These are phyloP conservation scores for Melinaea marsaeus DNA, from an alignment of 2,888 invertebrate species.

Conservation along the genomic window DNA sequence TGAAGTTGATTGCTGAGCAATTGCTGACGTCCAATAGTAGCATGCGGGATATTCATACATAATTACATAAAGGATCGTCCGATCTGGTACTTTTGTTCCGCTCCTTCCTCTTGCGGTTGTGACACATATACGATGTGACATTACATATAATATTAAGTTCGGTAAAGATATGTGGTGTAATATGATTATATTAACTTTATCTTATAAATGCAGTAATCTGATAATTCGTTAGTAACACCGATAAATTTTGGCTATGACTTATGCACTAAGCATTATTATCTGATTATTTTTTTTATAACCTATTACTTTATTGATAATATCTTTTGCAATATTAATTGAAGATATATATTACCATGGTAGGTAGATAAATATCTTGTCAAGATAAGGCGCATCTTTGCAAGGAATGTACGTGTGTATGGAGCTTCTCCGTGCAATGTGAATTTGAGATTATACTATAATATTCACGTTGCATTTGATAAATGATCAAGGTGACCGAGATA, in stretches of 20 bases:
- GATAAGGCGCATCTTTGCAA: background rate
- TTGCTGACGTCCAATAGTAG: slow-evolving; percentile 54
- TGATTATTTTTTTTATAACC: too few species aligned
- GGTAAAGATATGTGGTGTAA: background rate
- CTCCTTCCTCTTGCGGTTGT: slow-evolving; percentile 20
- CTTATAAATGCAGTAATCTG: too few species aligned
- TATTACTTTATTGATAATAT: too few species aligned
- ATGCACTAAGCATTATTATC: too few species aligned
- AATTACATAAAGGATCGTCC: slow-evolving; percentile 60
- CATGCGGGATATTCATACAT: slow-evolving; percentile 66
- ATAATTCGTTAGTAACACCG: too few species aligned
- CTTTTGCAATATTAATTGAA: too few species aligned
- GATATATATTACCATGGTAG: background rate
- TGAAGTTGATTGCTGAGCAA: slow-evolving; percentile 71
- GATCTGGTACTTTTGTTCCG: slow-evolving; percentile 41
- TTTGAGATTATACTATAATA: background rate
- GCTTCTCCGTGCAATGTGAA: background rate
- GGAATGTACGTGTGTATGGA: background rate
- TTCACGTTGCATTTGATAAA: slow-evolving; percentile 1
- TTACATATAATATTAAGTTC: background rate
- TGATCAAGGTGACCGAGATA: background rate
- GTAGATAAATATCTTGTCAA: background rate
- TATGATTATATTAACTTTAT: too few species aligned
- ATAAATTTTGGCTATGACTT: too few species aligned
- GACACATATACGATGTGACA: background rate